phyloP scores from a whole-genome alignment of 2,797 vertebrate genomes.

The Mus caroli region DNA sequence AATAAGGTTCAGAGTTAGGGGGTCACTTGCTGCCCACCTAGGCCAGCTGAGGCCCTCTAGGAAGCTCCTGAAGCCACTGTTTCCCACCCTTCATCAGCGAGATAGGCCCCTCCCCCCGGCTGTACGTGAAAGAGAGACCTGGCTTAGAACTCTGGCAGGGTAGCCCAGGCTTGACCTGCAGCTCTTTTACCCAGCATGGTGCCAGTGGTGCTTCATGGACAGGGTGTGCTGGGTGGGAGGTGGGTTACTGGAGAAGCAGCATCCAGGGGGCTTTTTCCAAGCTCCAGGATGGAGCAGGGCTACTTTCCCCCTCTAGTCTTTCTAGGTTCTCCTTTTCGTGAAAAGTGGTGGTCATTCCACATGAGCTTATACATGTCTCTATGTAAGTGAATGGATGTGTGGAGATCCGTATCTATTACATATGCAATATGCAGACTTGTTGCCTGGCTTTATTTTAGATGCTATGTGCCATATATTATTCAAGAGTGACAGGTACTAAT shows the following conservation, averaged over 20 bases:
- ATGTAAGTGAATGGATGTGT: background rate
- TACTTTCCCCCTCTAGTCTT: background rate
- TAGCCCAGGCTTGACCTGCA: background rate
- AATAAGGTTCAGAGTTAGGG: constrained; percentile 40
- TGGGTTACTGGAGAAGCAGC: background rate
- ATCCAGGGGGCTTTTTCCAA: background rate
- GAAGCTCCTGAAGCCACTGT: background rate
- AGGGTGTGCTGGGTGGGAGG: background rate
- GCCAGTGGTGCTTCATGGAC: background rate
- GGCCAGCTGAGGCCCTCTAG: background rate
- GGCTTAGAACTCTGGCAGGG: background rate
- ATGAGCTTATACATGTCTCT: background rate
- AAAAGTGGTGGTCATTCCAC: constrained; percentile 14
- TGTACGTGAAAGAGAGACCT: background rate
- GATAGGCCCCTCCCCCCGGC: background rate
- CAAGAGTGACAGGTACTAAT: background rate
- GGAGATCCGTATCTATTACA: background rate
- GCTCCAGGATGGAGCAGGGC: background rate
- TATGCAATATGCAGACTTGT: background rate
- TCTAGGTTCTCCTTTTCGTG: constrained; percentile 56
- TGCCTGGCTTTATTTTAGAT: background rate
- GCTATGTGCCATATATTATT: background rate
- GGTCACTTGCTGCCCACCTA: background rate
- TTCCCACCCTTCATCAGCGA: background rate
- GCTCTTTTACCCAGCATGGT: background rate